phyloP scores from a whole-genome alignment of 2,888 invertebrate species.

The Pogonocherus hispidulus region DNA sequence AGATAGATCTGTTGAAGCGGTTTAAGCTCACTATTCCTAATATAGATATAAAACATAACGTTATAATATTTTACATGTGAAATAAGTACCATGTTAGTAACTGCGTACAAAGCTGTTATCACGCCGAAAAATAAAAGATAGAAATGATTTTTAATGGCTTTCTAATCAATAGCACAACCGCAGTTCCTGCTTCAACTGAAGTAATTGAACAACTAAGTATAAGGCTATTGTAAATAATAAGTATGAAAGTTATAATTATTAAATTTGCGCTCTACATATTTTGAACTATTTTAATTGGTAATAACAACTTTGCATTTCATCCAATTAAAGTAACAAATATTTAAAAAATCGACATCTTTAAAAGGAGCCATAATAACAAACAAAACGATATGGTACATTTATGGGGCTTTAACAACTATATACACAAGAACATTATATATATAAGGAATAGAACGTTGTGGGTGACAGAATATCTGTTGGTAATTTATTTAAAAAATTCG shows the following conservation, averaged over 20 bases:
- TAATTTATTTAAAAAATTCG: slow-evolving; percentile 53
- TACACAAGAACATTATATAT: slow-evolving; percentile 51
- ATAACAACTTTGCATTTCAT: slow-evolving; percentile 21
- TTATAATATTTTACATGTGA: slow-evolving; percentile 1
- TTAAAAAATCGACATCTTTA: slow-evolving; percentile 26
- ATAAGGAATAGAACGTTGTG: slow-evolving; percentile 47
- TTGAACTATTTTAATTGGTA: slow-evolving; percentile 2
- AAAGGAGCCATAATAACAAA: slow-evolving; percentile 45
- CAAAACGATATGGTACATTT: slow-evolving; percentile 37
- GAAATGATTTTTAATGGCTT: background rate
- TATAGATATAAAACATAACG: slow-evolving; percentile 21
- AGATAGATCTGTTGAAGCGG: slow-evolving; percentile 16
- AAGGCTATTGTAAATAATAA: background rate
- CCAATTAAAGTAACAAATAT: background rate
- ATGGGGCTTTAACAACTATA: slow-evolving; percentile 51
- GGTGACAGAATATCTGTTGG: slow-evolving; percentile 43
- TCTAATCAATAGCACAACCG: background rate
- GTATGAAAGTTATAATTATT: slow-evolving; percentile 5
- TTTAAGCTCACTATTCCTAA: slow-evolving; percentile 25
- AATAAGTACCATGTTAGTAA: slow-evolving; percentile 10
- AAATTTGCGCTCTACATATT: slow-evolving; percentile 13
- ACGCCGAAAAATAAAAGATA: slow-evolving; percentile 3
- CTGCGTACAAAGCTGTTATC: slow-evolving; percentile 41
- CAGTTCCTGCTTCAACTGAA: background rate
- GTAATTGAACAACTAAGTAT: background rate